phyloP scores from a whole-genome alignment of 2,888 invertebrate genomes.

The Drosophila nr. perissopoda region DNA sequence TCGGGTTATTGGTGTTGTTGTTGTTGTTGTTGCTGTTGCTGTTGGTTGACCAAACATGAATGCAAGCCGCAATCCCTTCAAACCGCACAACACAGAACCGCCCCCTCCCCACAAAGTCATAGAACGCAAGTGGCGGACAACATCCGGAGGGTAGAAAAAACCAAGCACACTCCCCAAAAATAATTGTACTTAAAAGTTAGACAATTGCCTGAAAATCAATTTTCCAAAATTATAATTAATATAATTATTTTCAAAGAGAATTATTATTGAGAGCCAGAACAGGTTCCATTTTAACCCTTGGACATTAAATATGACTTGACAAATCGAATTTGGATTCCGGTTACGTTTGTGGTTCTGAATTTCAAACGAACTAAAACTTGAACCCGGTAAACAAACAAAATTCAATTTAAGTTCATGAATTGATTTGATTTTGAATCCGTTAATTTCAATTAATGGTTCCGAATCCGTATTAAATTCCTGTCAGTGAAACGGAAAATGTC shows the following conservation, averaged over 20 bases:
- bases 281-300: neutral
- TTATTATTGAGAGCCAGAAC: neutral
- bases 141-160: neutral
- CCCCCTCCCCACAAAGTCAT: too few relatives aligned
- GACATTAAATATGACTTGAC: neutral
- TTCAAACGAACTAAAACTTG: too few relatives aligned
- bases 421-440: neutral
- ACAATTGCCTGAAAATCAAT: neutral
- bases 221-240: neutral
- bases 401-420: too few relatives aligned
- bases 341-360: too few relatives aligned
- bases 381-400: too few relatives aligned
- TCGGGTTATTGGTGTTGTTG: constrained; percentile 2
- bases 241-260: neutral
- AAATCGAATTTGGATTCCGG: neutral
- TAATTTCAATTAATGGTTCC: neutral
- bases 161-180: neutral
- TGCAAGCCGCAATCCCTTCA: constrained; percentile 30
- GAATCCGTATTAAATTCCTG: neutral
- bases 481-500: neutral
- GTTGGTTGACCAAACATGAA: constrained; percentile 60
- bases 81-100: constrained; percentile 9
- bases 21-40: constrained; percentile 36
- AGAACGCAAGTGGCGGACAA: neutral
- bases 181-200: neutral